A percentile compares a stretch with the other conserved stretches of the same genome.
Conservation (phyloP, 2,797 vertebrate species). For the Macropus fuliginosus region DNA sequence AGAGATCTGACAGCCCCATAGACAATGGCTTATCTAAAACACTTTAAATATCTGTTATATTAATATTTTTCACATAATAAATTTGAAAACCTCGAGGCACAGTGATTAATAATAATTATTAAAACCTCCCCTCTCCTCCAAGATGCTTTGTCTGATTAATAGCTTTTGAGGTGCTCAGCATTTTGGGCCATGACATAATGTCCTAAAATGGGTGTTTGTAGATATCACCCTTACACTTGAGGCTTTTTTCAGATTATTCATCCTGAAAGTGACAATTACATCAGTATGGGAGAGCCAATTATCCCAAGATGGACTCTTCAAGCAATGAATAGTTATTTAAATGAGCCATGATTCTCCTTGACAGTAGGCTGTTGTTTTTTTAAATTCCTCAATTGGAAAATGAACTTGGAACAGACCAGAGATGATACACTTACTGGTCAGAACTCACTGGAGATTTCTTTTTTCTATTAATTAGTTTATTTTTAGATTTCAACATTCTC, state of each 20-base stretch:
- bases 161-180: not conserved
- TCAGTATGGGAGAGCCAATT: not conserved
- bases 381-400: not conserved
- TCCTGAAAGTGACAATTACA: constrained; percentile 7
- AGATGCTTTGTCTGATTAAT: not conserved
- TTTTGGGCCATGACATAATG: not conserved
- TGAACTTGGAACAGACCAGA: not conserved
- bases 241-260: not conserved
- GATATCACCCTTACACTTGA: not conserved
- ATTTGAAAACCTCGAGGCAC: not conserved
- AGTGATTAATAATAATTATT: not conserved
- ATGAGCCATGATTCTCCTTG: not conserved
- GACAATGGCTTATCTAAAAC: not conserved
- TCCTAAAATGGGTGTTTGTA: not conserved
- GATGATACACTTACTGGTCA: not conserved
- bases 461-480: too few relatives aligned
- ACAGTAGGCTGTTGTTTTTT: not conserved
- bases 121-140: not conserved
- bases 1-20: not conserved
- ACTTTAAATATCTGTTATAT: not conserved
- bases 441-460: not conserved
- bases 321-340: not conserved
- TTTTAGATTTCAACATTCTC: too few relatives aligned
- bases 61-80: not conserved
- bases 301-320: not conserved